Conservation (phyloP, 2,888 invertebrate genomes). For the Malthinus seriepunctatus region DNA sequence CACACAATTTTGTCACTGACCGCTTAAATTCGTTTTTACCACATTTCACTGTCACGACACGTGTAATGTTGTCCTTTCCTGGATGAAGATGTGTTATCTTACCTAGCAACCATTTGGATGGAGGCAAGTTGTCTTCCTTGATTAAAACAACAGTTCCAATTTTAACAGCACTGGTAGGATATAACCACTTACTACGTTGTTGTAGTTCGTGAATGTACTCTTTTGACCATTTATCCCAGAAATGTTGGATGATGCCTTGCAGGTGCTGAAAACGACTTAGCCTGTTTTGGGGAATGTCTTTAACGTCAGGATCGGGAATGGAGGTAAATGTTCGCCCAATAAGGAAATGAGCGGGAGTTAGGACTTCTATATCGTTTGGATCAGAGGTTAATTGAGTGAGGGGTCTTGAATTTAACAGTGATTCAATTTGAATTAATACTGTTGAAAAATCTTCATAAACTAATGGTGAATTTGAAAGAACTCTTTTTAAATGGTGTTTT, state of each 20-base stretch:
- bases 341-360: conserved; percentile 44
- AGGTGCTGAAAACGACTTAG: conserved; percentile 34
- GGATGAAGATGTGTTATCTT: conserved; percentile 36
- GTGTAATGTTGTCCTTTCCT: conserved; percentile 36
- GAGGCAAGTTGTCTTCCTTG: conserved; percentile 40
- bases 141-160: conserved; percentile 40
- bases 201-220: conserved; percentile 39
- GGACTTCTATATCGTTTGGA: conserved; percentile 31
- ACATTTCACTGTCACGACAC: conserved; percentile 41
- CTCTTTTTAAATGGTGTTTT: conserved; percentile 2
- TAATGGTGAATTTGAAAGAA: neutral
- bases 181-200: conserved; percentile 32
- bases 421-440: conserved; percentile 36
- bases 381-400: conserved; percentile 35
- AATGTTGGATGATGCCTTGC: conserved; percentile 30
- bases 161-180: conserved; percentile 24
- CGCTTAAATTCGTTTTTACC: conserved; percentile 28
- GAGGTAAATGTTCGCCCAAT: conserved; percentile 36
- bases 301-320: conserved; percentile 36
- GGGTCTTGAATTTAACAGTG: conserved; percentile 37
- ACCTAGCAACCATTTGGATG: conserved; percentile 39
- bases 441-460: conserved; percentile 32
- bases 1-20: conserved; percentile 34
- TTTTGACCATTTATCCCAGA: conserved; percentile 33
- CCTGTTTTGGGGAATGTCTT: conserved; percentile 22